Conservation (phyloP, 2,888 invertebrate species). For the Nesidiocoris tenuis region DNA sequence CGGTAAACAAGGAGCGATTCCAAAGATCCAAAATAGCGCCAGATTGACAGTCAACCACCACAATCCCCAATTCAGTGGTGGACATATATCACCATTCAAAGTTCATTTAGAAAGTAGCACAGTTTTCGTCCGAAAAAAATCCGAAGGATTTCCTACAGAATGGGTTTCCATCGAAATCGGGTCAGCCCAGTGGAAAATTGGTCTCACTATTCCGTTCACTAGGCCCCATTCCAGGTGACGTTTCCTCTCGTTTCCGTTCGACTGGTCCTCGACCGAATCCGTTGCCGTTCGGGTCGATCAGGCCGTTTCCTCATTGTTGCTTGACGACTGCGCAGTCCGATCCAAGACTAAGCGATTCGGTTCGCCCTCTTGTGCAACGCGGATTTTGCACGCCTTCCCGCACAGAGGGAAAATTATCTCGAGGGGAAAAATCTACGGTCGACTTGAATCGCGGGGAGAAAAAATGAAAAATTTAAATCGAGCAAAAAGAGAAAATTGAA, state of each 20-base stretch:
- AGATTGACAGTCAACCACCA: too few relatives aligned
- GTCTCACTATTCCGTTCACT: neutral
- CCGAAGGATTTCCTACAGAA: too few relatives aligned
- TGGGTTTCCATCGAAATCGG: neutral
- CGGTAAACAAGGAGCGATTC: too few relatives aligned
- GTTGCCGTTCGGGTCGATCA: slow-evolving; percentile 1
- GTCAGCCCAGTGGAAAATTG: neutral
- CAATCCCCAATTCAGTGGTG: too few relatives aligned
- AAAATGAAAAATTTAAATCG: neutral
- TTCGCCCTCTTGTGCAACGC: slow-evolving; percentile 24
- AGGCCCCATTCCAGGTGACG: too few relatives aligned
- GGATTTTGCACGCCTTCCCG: neutral
- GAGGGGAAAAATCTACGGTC: neutral
- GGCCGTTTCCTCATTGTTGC: slow-evolving; percentile 18
- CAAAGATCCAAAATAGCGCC: too few relatives aligned
- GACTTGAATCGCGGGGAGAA: neutral
- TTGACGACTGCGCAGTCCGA: neutral
- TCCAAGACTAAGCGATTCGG: slow-evolving; percentile 18
- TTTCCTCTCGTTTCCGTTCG: neutral
- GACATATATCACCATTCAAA: too few relatives aligned
- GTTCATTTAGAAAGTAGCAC: too few relatives aligned
- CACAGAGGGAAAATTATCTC: neutral
- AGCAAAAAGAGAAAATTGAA: neutral
- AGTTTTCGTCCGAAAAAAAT: too few relatives aligned
- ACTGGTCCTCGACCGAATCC: neutral